These are phyloP conservation scores for Empis stercorea DNA, from an alignment of 2,888 invertebrate genomes.

Conservation along the genomic window DNA sequence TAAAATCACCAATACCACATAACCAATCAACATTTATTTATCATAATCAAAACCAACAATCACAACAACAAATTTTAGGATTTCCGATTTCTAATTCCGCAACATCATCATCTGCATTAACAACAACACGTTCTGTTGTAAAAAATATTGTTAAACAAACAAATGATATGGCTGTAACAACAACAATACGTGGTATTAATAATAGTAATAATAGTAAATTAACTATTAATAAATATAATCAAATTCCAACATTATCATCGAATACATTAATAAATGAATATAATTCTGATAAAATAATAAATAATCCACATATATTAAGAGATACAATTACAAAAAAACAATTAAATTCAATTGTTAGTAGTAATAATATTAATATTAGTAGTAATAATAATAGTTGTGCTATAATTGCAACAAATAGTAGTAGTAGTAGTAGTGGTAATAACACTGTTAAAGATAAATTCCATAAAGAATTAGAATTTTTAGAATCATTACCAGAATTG, in stretches of 20 bases:
- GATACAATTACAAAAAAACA: too few species aligned
- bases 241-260: neutral
- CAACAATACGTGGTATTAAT: constrained; percentile 9
- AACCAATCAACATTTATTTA: constrained; percentile 12
- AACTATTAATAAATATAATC: too few species aligned
- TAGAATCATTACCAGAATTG: constrained; percentile 31
- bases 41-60: constrained; percentile 12
- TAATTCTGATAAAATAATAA: neutral
- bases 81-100: neutral
- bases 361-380: neutral
- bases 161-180: constrained; percentile 11
- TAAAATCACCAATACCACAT: constrained; percentile 47
- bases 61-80: constrained; percentile 9
- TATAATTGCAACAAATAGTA: constrained; percentile 10
- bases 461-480: constrained; percentile 28
- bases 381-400: constrained; percentile 8
- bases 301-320: too few species aligned
- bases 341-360: too few species aligned
- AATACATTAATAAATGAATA: neutral
- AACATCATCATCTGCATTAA: constrained; percentile 8
- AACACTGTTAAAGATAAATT: constrained; percentile 23
- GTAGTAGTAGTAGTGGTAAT: constrained; percentile 15
- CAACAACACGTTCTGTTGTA: constrained; percentile 11
- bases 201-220: neutral
- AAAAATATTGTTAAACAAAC: constrained; percentile 8